Conservation (phyloP, 2,888 invertebrate genomes). For the Leucophenga montana region DNA sequence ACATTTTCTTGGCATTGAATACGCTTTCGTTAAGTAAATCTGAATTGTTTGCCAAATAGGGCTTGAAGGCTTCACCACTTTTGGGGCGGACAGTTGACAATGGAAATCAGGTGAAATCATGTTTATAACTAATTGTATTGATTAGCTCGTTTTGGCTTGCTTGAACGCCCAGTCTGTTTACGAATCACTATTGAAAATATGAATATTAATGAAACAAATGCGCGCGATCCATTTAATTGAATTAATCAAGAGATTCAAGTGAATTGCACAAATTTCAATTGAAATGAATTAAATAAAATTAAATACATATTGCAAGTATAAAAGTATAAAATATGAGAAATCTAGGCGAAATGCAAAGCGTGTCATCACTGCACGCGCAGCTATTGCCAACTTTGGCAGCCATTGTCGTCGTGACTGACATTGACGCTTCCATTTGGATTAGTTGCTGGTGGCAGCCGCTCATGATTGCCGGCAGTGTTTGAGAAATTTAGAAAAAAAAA, state of each 20-base stretch:
- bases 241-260: slow-evolving; percentile 15
- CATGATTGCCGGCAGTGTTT: too few species aligned
- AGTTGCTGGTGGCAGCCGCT: neutral
- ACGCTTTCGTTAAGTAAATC: neutral
- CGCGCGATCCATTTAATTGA: slow-evolving; percentile 26
- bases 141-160: slow-evolving; percentile 37
- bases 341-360: neutral
- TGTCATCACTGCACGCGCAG: neutral
- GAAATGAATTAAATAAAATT: slow-evolving; percentile 4
- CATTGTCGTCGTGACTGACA: neutral
- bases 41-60: slow-evolving; percentile 40
- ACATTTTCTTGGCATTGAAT: slow-evolving; percentile 24
- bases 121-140: slow-evolving; percentile 41
- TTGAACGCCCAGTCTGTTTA: slow-evolving; percentile 6
- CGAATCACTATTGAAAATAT: too few species aligned
- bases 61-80: slow-evolving; percentile 25
- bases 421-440: neutral
- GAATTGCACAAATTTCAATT: slow-evolving; percentile 23
- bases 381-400: slow-evolving; percentile 7
- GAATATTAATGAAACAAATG: neutral
- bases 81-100: slow-evolving; percentile 41
- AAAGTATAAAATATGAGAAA: neutral
- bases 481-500: too few species aligned
- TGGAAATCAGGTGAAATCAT: slow-evolving; percentile 49
- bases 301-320: neutral